A percentile compares a stretch with the other conserved stretches of the same genome.
Evolutionary conservation across 2,888 invertebrate species (phyloP).

Genomic region (Amiota minor): DNA sequence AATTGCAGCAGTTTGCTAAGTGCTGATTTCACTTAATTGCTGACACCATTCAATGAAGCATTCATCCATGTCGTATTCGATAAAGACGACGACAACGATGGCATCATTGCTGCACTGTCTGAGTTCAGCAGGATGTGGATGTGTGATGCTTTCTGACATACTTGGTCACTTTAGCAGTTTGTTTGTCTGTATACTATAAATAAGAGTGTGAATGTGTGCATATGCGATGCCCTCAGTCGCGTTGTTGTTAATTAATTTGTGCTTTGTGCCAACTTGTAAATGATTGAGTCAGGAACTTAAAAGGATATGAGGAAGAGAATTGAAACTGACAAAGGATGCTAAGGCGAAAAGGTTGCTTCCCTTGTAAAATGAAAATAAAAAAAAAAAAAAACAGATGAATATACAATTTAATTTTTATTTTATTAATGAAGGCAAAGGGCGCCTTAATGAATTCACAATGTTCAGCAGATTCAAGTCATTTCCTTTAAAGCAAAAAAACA

Average conservation of each 20-base stretch:
- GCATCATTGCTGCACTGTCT: background rate
- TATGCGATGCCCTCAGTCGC: background rate
- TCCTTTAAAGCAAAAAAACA: constrained; percentile 49
- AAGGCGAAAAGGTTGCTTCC: constrained; percentile 25
- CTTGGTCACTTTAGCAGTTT: background rate
- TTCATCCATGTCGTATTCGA: constrained; percentile 25
- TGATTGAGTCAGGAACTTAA: constrained; percentile 4
- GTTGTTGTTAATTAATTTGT: constrained; percentile 51
- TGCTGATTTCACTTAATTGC: constrained; percentile 61
- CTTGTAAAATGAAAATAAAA: background rate
- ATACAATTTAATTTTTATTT: constrained; percentile 52
- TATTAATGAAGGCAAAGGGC: constrained; percentile 40
- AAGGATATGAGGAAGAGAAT: background rate
- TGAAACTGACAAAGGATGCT: background rate
- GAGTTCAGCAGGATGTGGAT: background rate
- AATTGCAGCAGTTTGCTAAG: constrained; percentile 44
- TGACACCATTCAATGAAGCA: constrained; percentile 51
- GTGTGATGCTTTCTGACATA: background rate
- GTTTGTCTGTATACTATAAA: background rate
- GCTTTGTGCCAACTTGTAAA: background rate
- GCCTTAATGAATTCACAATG: background rate
- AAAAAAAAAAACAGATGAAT: too few relatives aligned
- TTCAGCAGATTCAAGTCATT: constrained; percentile 54
- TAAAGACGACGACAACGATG: constrained; percentile 29
- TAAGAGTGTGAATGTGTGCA: background rate